Conservation (phyloP, 2,797 vertebrate genomes). For the Tragelaphus oryx region DNA sequence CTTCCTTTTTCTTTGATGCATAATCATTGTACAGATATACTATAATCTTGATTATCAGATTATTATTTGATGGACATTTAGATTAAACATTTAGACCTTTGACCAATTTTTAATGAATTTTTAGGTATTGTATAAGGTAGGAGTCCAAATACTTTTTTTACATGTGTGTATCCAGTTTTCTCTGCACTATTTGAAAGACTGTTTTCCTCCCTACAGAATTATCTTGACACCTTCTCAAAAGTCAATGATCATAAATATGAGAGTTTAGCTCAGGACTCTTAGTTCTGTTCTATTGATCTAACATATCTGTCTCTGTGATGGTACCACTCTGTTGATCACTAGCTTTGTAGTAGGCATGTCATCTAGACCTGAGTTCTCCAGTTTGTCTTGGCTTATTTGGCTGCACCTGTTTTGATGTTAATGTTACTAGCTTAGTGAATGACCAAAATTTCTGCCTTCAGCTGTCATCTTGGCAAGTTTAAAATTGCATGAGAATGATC, state of each 20-base stretch:
- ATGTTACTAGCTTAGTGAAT: background rate
- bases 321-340: background rate
- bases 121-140: background rate
- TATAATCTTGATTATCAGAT: background rate
- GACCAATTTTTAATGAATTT: background rate
- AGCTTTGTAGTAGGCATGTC: background rate
- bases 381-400: background rate
- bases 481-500: background rate
- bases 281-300: background rate
- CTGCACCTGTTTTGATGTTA: background rate
- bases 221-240: background rate
- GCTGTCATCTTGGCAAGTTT: background rate
- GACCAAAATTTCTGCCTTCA: background rate
- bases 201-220: background rate
- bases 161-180: background rate
- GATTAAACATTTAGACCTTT: background rate
- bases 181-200: background rate
- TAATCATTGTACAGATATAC: background rate
- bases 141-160: background rate
- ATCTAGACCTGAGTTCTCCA: background rate
- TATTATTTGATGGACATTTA: background rate
- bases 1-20: background rate
- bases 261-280: background rate
- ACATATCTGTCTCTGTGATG: background rate
- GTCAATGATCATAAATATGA: background rate